Evolutionary conservation across 2,888 invertebrate species (phyloP).

Genomic region (Thera obeliscata): DNA sequence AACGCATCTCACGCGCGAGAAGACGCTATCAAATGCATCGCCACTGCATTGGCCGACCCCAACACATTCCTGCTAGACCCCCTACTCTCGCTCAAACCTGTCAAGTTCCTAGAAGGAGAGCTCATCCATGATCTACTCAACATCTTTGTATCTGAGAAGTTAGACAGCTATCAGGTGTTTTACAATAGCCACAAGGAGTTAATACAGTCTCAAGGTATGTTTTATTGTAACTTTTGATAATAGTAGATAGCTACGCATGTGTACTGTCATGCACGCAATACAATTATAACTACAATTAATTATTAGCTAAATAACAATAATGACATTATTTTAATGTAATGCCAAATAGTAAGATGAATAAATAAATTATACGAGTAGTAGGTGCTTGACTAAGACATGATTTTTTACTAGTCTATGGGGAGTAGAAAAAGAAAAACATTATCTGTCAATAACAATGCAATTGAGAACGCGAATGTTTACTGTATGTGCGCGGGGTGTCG

Average conservation of each 20-base stretch:
- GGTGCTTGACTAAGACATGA: no score
- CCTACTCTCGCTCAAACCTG: conserved; percentile 95
- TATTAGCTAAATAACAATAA: no score
- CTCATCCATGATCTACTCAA: conserved; percentile 96
- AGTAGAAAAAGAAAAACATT: no score
- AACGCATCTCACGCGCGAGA: conserved; percentile 98
- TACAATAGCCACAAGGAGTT: conserved; percentile 97
- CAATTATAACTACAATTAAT: no score
- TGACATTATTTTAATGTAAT: no score
- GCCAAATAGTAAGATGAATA: no score
- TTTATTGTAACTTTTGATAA: conserved; percentile 1
- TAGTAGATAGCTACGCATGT: neutral
- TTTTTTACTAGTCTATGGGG: no score
- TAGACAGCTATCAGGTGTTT: conserved; percentile 96
- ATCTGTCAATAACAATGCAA: no score
- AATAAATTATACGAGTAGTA: no score
- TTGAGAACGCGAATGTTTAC: no score
- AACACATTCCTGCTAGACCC: conserved; percentile 98
- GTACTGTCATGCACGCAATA: no score
- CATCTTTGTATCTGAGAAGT: conserved; percentile 97
- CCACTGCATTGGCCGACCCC: conserved; percentile 97
- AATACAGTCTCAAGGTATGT: conserved; percentile 87
- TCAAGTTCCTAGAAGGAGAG: conserved; percentile 97
- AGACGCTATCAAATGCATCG: conserved; percentile 98
- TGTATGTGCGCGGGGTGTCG: no score